Evolutionary conservation across 2,888 invertebrate species (phyloP), one percentile per base, ranked within the genome.

Genomic region (Nephrocerus scutellatus): DNA sequence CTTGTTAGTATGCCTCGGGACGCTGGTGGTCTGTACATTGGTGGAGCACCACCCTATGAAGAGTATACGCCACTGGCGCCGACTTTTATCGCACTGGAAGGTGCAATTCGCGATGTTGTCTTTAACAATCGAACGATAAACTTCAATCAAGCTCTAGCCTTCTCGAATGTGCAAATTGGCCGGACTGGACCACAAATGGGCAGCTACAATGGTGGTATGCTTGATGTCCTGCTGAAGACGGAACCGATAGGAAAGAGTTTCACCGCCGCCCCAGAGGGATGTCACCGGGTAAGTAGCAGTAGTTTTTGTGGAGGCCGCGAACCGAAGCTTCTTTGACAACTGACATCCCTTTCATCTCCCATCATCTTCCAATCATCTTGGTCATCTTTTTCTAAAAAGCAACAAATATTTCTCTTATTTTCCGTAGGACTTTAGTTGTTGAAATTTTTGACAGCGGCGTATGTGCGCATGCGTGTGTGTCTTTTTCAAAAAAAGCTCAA

Each of bases 51-150:
- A 1, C 62, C 71, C 2, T 63, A 70, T 36, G 69, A 73, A 44
- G 75, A 74, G 36, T 74, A 75, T 21, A 74, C 74, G 2, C 73
- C 72, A 14, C 67, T 75, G 53, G 71, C 75, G 3, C 72, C 74
- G 0, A 74, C 76, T 1, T 71, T 70, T 16, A 63, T 71, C 10
- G 76, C 79, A 5, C 74, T 90, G 31, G 74, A 76, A 28, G 93
- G 93, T 4, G 84, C 88, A 5, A 75, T 93, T 7, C 82, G 82
- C 41, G 90, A 93, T 63, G 74, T 88, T 14, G 82, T 89, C 36
- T 80, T 90, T 44, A 86, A 89, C 56, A 79, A 62, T 57, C 82
- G 80, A 46, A 68, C 80, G 12, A 53, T 84, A 8, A 72, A 73
- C 47, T 78, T 86, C 52, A 78, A 79, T 50, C 69, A 78, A 30